Percentiles rank a stretch among this genome's conserved stretches.
phyloP scores from a whole-genome alignment of 2,797 vertebrate genomes.

The Pseudochromis fuscus region DNA sequence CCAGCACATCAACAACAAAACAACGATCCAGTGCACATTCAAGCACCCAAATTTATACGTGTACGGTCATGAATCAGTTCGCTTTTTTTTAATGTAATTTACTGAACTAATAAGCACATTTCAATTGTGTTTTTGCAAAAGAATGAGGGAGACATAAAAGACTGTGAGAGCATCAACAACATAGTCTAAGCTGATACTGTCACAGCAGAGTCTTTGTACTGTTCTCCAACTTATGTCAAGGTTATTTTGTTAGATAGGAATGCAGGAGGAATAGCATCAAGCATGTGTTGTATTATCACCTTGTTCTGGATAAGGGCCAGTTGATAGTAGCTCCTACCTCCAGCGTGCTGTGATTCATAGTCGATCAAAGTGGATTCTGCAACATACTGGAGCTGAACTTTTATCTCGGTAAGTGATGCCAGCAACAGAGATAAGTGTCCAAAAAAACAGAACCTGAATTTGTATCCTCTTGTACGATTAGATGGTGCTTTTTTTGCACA shows the following conservation, averaged over 20 bases:
- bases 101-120: neutral
- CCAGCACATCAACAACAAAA: conserved; percentile 34
- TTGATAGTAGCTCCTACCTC: conserved; percentile 51
- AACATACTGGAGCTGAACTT: conserved; percentile 27
- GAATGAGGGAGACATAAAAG: neutral
- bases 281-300: conserved; percentile 23
- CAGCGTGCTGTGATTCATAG: conserved; percentile 24
- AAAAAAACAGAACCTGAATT: conserved; percentile 23
- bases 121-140: neutral
- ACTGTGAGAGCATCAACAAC: too few relatives aligned
- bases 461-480: conserved; percentile 11
- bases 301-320: conserved; percentile 51
- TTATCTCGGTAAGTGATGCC: conserved; percentile 30
- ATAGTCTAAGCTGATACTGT: conserved; percentile 6
- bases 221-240: conserved; percentile 46
- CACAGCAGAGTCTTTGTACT: conserved; percentile 10
- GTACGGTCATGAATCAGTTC: too few relatives aligned
- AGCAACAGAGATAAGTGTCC: conserved; percentile 36
- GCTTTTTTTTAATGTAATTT: neutral
- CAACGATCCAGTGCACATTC: neutral
- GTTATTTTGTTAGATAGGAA: conserved; percentile 51
- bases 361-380: conserved; percentile 31
- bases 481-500: conserved; percentile 7
- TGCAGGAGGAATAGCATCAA: conserved; percentile 14
- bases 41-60: neutral